Evolutionary conservation across 1,140 invertebrate genomes (phyloP).

Genomic region (Hycleus phaleratus): DNA sequence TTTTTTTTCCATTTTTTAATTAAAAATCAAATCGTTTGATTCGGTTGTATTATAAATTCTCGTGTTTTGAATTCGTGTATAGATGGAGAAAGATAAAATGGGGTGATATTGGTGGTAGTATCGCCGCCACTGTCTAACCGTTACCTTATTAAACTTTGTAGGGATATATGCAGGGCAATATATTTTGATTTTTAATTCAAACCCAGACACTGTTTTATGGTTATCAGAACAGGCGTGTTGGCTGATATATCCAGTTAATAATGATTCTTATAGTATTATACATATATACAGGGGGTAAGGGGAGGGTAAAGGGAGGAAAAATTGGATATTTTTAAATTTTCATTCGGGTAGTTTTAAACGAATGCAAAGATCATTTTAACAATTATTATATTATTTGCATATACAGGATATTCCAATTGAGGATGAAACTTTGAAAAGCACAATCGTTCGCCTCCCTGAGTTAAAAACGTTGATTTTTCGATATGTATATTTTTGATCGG

Average conservation of each 20-base stretch:
- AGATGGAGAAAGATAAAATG: not conserved
- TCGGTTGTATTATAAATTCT: too few species aligned
- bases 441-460: too few species aligned
- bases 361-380: too few species aligned
- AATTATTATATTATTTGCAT: too few species aligned
- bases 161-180: conserved; percentile 35
- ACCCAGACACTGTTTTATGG: conserved; percentile 36
- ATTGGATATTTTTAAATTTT: too few species aligned
- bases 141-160: conserved; percentile 31
- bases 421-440: too few species aligned
- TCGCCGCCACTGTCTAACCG: conserved; percentile 16
- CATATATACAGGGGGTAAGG: conserved; percentile 1
- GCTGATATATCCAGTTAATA: conserved; percentile 31
- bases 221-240: conserved; percentile 23
- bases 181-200: conserved; percentile 41
- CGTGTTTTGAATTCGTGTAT: not conserved
- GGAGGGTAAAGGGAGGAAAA: too few species aligned
- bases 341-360: too few species aligned
- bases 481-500: conserved; percentile 8
- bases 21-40: too few species aligned
- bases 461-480: too few species aligned
- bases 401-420: too few species aligned
- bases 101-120: not conserved
- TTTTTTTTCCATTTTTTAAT: too few species aligned
- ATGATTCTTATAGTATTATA: conserved; percentile 21